Evolutionary conservation across 2,888 invertebrate genomes (phyloP), one percentile per base, ranked within the genome.

Genomic region (Cerastoderma edule): DNA sequence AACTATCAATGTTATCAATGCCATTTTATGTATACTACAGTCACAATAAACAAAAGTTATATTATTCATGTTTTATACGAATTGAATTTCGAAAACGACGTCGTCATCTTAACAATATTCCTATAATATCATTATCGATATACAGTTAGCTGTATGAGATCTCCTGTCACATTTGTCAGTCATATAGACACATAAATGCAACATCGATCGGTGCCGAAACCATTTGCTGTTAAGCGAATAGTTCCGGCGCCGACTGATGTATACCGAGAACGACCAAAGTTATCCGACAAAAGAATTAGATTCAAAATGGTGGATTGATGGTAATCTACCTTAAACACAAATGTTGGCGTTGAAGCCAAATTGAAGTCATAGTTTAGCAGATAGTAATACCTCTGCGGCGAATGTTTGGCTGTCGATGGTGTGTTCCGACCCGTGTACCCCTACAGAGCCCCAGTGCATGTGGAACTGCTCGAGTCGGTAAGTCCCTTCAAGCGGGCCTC

Each of bases 401-500:
- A 95, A 98, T 65, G 95, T 94, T 86, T 95, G 94, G n/a, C 98
- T 98, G 92, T 98, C 96, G 10, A 98, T 96, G 0, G 97, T 97
- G 92, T 98, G 98, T 92, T 98, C 98, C 0, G 98, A 98, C 19
- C 98, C 98, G 87, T 95, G 95, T n/a, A 95, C 95, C 91, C 96
- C 95, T 67, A 95, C 95, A 77, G 95, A 95, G 57, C 98, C 98
- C 98, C 98, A 98, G 93, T 98, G 98, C 89, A 97, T 97, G 92
- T 98, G 98, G 93, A 98, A 98, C 93, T 98, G 98, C 91, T 96
- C 96, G 74, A 98, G 93, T 88, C 95, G 95, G 93, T 97, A 98
- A 68, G 95, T 93, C 56, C 77, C 73, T 5, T 94, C 94, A 68
- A 98, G 94, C 0, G 98, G 98, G 2, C 98, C 98, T 24, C 98